Evolutionary conservation across 2,113 vertebrate genomes (phyloP).

Genomic region (Thymallus thymallus): DNA sequence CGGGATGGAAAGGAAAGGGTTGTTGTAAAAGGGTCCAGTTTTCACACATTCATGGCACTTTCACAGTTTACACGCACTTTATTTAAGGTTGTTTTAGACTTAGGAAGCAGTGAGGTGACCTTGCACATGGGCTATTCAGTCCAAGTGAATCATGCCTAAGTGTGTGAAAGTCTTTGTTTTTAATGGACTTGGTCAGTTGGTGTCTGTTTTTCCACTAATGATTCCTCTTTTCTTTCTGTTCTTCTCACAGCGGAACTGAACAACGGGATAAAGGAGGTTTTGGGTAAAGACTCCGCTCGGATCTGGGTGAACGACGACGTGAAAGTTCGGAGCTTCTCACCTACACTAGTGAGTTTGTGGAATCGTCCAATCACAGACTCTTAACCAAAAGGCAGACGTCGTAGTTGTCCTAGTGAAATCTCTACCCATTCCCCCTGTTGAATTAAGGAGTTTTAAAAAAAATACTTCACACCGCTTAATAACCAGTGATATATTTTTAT

Average conservation of each 20-base stretch:
- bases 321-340: conserved; percentile 89
- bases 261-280: conserved; percentile 92
- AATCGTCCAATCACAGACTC: not conserved
- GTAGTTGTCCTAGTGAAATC: not conserved
- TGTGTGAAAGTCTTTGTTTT: not conserved
- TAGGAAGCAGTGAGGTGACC: not conserved
- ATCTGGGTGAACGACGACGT: conserved; percentile 91
- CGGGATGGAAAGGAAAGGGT: not conserved
- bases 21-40: not conserved
- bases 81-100: not conserved
- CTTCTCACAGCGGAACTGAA: conserved; percentile 85
- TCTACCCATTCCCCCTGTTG: no score
- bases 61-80: not conserved
- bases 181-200: no score
- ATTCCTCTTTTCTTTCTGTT: conserved; percentile 22
- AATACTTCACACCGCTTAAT: not conserved
- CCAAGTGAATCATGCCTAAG: no score
- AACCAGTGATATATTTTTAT: conserved; percentile 6
- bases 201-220: not conserved
- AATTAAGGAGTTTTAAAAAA: no score
- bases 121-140: no score
- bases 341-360: conserved; percentile 59
- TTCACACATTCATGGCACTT: not conserved
- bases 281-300: conserved; percentile 88
- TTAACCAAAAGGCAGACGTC: not conserved